phyloP scores from a whole-genome alignment of 2,113 vertebrate genomes.

The Boulengeromyrus knoepffleri region DNA sequence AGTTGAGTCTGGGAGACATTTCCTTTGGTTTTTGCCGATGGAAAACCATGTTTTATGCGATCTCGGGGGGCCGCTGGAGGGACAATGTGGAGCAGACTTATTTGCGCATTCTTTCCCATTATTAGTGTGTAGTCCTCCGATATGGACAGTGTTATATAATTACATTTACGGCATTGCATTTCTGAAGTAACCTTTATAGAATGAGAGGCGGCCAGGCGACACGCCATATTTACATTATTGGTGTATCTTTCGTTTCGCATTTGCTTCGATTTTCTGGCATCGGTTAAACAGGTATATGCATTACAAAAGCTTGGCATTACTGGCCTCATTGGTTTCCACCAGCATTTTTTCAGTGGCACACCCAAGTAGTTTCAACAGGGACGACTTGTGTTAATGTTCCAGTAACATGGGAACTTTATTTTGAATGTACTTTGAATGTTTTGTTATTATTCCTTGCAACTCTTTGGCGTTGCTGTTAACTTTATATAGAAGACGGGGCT shows the following conservation, averaged over 20 bases:
- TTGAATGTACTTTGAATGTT: background rate
- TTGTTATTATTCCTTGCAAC: background rate
- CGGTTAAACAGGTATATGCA: background rate
- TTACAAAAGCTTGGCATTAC: background rate
- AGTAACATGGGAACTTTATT: background rate
- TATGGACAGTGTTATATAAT: background rate
- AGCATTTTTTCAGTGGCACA: slow-evolving; percentile 10
- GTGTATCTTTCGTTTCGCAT: background rate
- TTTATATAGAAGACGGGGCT: background rate
- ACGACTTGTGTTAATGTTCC: background rate
- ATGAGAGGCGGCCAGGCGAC: background rate
- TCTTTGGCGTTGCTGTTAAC: background rate
- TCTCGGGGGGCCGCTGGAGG: background rate
- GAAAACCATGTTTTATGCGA: background rate
- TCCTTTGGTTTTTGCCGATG: background rate
- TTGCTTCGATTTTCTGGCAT: background rate
- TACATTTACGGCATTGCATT: background rate
- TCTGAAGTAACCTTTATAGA: background rate
- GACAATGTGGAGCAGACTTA: background rate
- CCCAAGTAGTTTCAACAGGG: background rate
- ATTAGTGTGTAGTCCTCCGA: background rate
- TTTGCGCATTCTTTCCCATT: background rate
- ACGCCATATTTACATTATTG: background rate
- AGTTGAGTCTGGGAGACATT: background rate
- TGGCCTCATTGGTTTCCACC: background rate